phyloP scores from a whole-genome alignment of 2,113 vertebrate species.

The Marmota monax region DNA sequence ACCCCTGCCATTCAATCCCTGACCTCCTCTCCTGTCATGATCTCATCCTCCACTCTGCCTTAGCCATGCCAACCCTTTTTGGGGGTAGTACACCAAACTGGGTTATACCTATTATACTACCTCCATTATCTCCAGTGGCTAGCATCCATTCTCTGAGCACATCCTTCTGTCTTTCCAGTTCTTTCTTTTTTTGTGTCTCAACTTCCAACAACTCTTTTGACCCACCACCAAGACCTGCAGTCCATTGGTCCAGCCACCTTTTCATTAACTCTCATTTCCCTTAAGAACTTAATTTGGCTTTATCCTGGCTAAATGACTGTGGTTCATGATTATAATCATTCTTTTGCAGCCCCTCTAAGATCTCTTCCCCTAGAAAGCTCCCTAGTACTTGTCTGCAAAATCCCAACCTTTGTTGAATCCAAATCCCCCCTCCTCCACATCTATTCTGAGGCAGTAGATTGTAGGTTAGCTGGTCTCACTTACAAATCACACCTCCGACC shows the following conservation, averaged over 20 bases:
- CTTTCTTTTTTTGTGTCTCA: neutral
- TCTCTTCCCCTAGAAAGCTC: neutral
- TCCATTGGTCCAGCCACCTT: neutral
- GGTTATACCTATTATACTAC: neutral
- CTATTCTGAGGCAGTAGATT: neutral
- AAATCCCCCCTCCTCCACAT: neutral
- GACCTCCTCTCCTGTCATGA: neutral
- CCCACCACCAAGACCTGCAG: no score
- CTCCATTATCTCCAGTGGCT: neutral
- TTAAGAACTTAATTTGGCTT: slow-evolving; percentile 7
- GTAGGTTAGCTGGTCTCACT: neutral
- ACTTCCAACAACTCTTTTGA: neutral
- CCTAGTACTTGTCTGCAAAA: slow-evolving; percentile 10
- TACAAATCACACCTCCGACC: neutral
- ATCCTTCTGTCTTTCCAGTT: neutral
- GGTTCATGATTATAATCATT: neutral
- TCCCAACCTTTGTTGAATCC: neutral
- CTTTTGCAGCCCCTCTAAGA: slow-evolving; percentile 23
- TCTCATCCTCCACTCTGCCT: neutral
- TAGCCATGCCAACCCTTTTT: neutral
- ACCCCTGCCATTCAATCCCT: neutral
- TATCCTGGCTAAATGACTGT: neutral
- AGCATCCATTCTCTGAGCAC: neutral
- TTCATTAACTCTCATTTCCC: neutral
- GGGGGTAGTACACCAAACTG: neutral